phyloP scores from a whole-genome alignment of 92 coral and sea anemone species.

The Porites rus region DNA sequence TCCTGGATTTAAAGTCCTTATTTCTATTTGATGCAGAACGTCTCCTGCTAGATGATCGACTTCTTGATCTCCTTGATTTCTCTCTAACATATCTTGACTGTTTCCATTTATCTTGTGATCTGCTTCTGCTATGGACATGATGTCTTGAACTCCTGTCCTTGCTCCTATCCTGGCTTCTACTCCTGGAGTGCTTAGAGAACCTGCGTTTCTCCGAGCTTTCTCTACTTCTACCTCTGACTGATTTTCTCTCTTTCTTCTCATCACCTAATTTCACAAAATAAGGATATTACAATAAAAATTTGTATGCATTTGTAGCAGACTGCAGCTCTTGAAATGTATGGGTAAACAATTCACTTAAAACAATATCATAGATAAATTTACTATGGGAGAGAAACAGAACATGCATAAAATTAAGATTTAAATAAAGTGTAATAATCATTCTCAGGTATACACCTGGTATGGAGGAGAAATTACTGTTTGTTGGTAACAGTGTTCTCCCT shows the following conservation, averaged over 20 bases:
- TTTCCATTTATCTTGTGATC: conserved; percentile 18
- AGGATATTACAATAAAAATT: background rate
- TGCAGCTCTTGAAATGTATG: too few species aligned
- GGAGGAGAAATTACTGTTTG: too few species aligned
- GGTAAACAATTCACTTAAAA: too few species aligned
- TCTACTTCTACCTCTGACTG: conserved; percentile 16
- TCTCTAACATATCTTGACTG: background rate
- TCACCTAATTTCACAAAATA: background rate
- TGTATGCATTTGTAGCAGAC: too few species aligned
- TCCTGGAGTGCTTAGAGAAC: conserved; percentile 11
- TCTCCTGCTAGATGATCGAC: conserved; percentile 15
- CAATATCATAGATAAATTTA: too few species aligned
- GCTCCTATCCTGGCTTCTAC: conserved; percentile 40
- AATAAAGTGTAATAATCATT: too few species aligned
- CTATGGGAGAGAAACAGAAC: too few species aligned
- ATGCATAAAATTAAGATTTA: too few species aligned
- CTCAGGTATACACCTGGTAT: too few species aligned
- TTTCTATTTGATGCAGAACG: conserved; percentile 14
- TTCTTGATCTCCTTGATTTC: conserved; percentile 37
- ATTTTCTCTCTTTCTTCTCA: conserved; percentile 16
- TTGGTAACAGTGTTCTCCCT: too few species aligned
- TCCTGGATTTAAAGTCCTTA: conserved; percentile 9
- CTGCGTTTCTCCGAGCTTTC: background rate
- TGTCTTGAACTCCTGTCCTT: conserved; percentile 20
- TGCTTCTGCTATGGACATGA: conserved; percentile 16